A percentile compares a stretch with the other conserved stretches of the same genome.
phyloP scores from a whole-genome alignment of 2,797 vertebrate genomes.

The Miichthys miiuy region DNA sequence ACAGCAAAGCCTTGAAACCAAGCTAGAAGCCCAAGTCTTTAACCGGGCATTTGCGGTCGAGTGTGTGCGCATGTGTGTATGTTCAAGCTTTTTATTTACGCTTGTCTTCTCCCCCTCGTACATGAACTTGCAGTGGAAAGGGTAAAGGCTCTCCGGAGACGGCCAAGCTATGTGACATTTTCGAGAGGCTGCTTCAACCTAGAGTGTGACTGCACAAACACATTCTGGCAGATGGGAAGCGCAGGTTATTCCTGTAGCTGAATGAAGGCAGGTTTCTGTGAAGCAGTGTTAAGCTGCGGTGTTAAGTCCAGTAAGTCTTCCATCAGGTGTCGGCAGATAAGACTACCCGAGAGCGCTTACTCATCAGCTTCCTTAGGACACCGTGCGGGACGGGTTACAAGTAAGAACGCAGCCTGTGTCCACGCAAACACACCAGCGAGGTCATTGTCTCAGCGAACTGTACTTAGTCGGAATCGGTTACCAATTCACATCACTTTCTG shows the following conservation, averaged over 20 bases:
- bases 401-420: constrained; percentile 21
- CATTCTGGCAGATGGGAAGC: constrained; percentile 50
- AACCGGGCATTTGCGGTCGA: constrained; percentile 52
- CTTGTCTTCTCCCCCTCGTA: constrained; percentile 64
- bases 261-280: constrained; percentile 70
- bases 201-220: constrained; percentile 56
- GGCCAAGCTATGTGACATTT: constrained; percentile 82
- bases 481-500: constrained; percentile 46
- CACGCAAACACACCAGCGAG: constrained; percentile 28
- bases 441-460: constrained; percentile 48
- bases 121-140: constrained; percentile 78
- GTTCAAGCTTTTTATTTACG: constrained; percentile 69
- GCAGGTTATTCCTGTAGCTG: constrained; percentile 63
- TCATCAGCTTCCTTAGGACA: constrained; percentile 59
- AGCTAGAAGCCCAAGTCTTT: constrained; percentile 50
- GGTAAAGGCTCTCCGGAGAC: constrained; percentile 79
- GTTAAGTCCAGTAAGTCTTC: constrained; percentile 77
- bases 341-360: constrained; percentile 57
- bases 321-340: constrained; percentile 77
- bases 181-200: constrained; percentile 70
- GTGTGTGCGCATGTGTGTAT: constrained; percentile 28
- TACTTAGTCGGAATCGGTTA: constrained; percentile 32
- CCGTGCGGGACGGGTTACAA: constrained; percentile 48
- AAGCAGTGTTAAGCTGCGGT: constrained; percentile 66
- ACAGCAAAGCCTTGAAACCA: constrained; percentile 53